phyloP scores from a whole-genome alignment of 2,113 vertebrate genomes.

The Colius striatus region DNA sequence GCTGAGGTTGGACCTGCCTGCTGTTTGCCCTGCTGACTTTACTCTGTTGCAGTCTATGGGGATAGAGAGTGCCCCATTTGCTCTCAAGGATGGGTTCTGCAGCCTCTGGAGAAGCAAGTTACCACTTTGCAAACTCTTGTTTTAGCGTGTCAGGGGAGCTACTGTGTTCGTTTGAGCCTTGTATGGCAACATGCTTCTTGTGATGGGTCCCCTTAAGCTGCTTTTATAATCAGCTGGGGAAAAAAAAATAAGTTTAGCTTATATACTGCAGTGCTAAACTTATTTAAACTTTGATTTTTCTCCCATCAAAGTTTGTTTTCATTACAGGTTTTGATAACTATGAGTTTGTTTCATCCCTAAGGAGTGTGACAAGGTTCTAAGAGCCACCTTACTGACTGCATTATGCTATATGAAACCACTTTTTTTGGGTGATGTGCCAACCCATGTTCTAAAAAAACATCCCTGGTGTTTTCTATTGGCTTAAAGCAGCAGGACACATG shows the following conservation, averaged over 20 bases:
- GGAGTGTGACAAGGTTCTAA: neutral
- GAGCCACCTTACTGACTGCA: constrained; percentile 19
- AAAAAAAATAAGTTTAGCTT: constrained; percentile 10
- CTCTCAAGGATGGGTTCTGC: neutral
- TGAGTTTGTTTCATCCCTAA: constrained; percentile 30
- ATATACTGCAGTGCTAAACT: constrained; percentile 1
- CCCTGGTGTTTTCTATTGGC: neutral
- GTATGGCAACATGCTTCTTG: neutral
- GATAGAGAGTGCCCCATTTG: neutral
- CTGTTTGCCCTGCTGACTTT: neutral
- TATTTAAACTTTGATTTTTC: too few species aligned
- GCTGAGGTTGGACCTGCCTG: neutral
- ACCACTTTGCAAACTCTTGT: neutral
- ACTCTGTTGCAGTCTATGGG: neutral
- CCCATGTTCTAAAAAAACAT: neutral
- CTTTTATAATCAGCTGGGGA: neutral
- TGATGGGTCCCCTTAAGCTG: neutral
- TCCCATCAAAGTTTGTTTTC: constrained; percentile 40
- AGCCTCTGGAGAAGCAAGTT: neutral
- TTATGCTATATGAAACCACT: neutral
- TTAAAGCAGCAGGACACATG: neutral
- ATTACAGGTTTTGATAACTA: constrained; percentile 44
- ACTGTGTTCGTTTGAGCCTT: neutral
- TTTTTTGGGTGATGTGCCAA: neutral
- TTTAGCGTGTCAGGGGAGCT: neutral